Conservation (phyloP, 2,888 invertebrate species). For the Meandrusa payeni region DNA sequence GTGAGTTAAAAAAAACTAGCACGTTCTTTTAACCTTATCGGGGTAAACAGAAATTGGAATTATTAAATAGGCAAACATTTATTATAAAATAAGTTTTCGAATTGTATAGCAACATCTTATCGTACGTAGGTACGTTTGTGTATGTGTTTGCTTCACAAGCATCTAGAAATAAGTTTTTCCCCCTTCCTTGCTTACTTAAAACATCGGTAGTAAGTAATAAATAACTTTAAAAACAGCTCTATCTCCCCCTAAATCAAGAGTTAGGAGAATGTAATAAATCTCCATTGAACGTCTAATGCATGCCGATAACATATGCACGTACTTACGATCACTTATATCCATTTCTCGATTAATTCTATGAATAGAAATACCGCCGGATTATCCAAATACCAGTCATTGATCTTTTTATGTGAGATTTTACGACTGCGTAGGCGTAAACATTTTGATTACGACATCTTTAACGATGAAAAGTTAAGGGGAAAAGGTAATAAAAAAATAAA, state of each 20-base stretch:
- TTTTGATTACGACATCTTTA: constrained; percentile 16
- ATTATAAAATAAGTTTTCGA: too few relatives aligned
- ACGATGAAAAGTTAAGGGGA: constrained; percentile 3
- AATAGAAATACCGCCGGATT: constrained; percentile 37
- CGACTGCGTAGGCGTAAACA: constrained; percentile 19
- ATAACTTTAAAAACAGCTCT: constrained; percentile 16
- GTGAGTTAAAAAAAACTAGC: too few relatives aligned
- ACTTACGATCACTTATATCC: constrained; percentile 22
- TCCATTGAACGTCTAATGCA: constrained; percentile 39
- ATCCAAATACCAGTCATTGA: constrained; percentile 31
- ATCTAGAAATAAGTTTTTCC: too few relatives aligned
- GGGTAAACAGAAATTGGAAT: too few relatives aligned
- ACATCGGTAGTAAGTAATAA: constrained; percentile 12
- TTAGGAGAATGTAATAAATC: constrained; percentile 39
- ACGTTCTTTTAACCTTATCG: too few relatives aligned
- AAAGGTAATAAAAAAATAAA: not conserved
- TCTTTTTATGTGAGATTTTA: constrained; percentile 29
- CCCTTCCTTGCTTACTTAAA: not conserved
- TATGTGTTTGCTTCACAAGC: too few relatives aligned
- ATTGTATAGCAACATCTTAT: too few relatives aligned
- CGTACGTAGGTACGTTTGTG: too few relatives aligned
- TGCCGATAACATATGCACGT: constrained; percentile 20
- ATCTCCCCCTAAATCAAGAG: constrained; percentile 27
- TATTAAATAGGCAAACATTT: too few relatives aligned
- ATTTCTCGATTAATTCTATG: constrained; percentile 44